phyloP scores from a whole-genome alignment of 2,888 invertebrate species.

The Rhimphoctona megacephalus region DNA sequence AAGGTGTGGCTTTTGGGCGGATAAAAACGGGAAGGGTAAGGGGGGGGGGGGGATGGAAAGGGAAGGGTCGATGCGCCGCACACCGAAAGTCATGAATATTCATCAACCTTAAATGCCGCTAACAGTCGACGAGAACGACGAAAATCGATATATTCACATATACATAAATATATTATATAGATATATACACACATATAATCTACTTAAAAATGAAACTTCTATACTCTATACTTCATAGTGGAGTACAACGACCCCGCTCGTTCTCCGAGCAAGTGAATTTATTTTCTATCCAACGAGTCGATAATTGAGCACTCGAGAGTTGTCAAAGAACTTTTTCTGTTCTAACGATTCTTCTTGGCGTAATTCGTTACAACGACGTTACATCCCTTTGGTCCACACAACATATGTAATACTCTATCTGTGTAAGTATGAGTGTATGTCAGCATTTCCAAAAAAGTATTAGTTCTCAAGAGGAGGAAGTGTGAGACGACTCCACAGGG shows the following conservation, averaged over 20 bases:
- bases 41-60: conserved; percentile 17
- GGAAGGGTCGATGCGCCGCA: conserved; percentile 55
- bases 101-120: conserved; percentile 67
- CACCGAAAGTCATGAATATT: conserved; percentile 68
- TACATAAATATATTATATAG: conserved; percentile 17
- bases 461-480: not conserved
- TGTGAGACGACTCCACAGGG: conserved; percentile 7
- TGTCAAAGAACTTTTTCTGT: conserved; percentile 32
- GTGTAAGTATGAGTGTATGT: not conserved
- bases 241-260: conserved; percentile 27
- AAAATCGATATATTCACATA: conserved; percentile 57
- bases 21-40: conserved; percentile 29
- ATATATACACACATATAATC: conserved; percentile 12
- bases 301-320: conserved; percentile 53
- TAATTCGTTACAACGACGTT: conserved; percentile 17
- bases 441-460: not conserved
- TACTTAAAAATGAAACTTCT: conserved; percentile 1
- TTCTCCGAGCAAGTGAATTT: conserved; percentile 29
- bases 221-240: not conserved
- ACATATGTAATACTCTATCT: not conserved
- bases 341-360: not conserved
- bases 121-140: conserved; percentile 43
- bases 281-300: conserved; percentile 35
- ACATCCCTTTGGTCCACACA: not conserved
- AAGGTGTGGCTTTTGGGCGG: conserved; percentile 52